Percentiles rank a stretch among this genome's conserved stretches.
phyloP scores from a whole-genome alignment of 2,797 vertebrate species.

The Gymnothorax javanicus region DNA sequence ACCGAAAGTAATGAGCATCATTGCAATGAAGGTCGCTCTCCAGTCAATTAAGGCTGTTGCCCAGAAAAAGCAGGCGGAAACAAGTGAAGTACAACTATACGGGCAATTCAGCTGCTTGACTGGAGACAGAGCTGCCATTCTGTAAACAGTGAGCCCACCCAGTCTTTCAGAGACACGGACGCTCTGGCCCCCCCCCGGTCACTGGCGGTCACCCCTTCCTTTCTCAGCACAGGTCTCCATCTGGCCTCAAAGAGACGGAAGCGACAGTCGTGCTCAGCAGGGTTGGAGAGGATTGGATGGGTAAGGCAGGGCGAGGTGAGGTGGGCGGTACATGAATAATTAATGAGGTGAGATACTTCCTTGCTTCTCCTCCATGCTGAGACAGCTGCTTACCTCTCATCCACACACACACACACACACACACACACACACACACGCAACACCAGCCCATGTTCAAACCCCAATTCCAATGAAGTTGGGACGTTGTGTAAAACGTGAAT shows the following conservation, averaged over 20 bases:
- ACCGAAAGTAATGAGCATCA: background rate
- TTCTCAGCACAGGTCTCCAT: background rate
- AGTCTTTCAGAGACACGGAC: background rate
- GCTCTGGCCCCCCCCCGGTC: background rate
- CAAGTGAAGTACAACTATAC: background rate
- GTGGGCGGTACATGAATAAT: constrained; percentile 34
- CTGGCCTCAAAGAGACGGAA: constrained; percentile 26
- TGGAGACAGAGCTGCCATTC: background rate
- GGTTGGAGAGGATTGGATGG: constrained; percentile 1
- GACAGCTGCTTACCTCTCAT: constrained; percentile 55
- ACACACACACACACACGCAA: background rate
- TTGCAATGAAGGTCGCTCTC: constrained; percentile 11
- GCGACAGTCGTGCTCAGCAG: constrained; percentile 1
- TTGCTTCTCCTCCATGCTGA: constrained; percentile 50
- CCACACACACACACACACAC: constrained; percentile 25
- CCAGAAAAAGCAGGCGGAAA: background rate
- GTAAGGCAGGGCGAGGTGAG: constrained; percentile 12
- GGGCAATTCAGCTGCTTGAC: background rate
- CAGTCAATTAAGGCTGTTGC: background rate
- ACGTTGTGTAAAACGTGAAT: too few relatives aligned
- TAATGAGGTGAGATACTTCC: constrained; percentile 48
- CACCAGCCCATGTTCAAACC: too few relatives aligned
- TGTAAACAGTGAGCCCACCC: background rate
- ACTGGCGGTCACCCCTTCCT: background rate
- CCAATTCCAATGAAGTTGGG: too few relatives aligned